Conservation (phyloP, 2,888 invertebrate species). For the Folsomia manolachei region DNA sequence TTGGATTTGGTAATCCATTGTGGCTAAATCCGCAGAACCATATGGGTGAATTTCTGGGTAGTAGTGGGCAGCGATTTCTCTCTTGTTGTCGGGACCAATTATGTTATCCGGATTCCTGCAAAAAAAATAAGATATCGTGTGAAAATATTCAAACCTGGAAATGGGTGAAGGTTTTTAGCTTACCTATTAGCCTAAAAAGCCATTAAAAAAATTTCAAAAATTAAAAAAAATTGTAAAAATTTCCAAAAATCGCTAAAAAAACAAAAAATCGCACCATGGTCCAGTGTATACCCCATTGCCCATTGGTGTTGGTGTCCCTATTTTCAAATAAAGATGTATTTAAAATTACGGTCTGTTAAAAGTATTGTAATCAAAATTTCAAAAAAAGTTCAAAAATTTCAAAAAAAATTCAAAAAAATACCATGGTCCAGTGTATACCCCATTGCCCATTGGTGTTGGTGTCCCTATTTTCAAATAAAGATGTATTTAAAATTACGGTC, state of each 20-base stretch:
- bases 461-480: not conserved
- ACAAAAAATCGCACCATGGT: no score
- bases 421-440: no score
- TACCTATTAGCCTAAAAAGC: no score
- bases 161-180: no score
- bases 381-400: not conserved
- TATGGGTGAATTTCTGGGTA: constrained; percentile 46
- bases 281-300: constrained; percentile 46
- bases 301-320: constrained; percentile 26
- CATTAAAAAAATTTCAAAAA: not conserved
- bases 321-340: no score
- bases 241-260: no score
- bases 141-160: no score
- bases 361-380: no score
- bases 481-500: no score
- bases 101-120: constrained; percentile 43
- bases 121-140: no score
- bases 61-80: constrained; percentile 44
- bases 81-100: constrained; percentile 21
- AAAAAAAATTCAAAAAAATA: no score
- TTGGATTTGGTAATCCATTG: constrained; percentile 40
- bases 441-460: constrained; percentile 34
- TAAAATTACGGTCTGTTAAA: no score
- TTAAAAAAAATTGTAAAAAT: not conserved
- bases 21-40: constrained; percentile 33